phyloP scores from a whole-genome alignment of 2,797 vertebrate species.

The Fratercula arctica region DNA sequence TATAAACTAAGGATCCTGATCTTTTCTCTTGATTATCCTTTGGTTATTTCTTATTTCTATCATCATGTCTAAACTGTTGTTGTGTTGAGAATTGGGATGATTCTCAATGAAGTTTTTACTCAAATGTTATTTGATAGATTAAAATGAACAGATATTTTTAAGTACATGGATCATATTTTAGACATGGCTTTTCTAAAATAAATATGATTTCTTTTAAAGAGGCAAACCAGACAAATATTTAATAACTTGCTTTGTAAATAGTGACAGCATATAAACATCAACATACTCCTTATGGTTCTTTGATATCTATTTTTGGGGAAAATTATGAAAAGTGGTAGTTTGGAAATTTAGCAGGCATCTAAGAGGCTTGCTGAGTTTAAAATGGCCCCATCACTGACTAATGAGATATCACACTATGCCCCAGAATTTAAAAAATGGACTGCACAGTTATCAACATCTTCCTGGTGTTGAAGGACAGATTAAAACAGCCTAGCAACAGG shows the following conservation, averaged over 20 bases:
- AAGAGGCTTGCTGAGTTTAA: constrained; percentile 45
- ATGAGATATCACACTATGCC: constrained; percentile 57
- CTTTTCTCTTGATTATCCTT: background rate
- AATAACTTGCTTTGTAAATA: constrained; percentile 55
- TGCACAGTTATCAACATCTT: background rate
- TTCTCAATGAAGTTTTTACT: background rate
- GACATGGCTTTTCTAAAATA: constrained; percentile 16
- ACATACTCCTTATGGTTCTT: background rate
- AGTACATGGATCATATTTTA: constrained; percentile 2
- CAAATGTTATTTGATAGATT: background rate
- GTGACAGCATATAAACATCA: constrained; percentile 1
- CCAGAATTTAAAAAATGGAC: constrained; percentile 33
- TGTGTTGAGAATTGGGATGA: background rate
- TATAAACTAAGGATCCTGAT: background rate
- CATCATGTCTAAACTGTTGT: background rate
- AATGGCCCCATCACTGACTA: constrained; percentile 14
- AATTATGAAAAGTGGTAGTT: background rate
- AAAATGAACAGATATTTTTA: background rate
- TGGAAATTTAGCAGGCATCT: constrained; percentile 44
- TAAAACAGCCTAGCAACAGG: constrained; percentile 3
- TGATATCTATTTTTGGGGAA: background rate
- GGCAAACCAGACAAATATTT: constrained; percentile 36
- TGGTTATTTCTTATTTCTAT: background rate
- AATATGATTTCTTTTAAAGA: constrained; percentile 50
- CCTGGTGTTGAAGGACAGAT: background rate